Evolutionary conservation across 2,113 vertebrate species (phyloP).

Genomic region (Heterotilapia buettikoferi): DNA sequence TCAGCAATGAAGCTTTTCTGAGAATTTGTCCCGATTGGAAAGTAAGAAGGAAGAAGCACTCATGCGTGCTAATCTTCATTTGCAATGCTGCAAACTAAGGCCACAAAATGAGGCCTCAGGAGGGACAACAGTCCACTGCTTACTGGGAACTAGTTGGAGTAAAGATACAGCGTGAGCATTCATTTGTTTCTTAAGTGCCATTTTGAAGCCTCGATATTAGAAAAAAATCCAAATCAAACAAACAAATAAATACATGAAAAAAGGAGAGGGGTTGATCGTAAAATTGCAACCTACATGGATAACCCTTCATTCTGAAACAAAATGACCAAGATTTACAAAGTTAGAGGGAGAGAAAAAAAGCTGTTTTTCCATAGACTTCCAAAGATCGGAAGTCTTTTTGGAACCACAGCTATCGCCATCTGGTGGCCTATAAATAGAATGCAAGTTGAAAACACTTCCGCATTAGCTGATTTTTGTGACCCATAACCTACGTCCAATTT

Average conservation of each 20-base stretch:
- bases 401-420: background rate
- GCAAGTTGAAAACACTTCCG: background rate
- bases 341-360: fast-evolving
- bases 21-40: conserved; percentile 25
- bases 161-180: background rate
- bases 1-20: conserved; percentile 7
- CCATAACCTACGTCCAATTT: fast-evolving
- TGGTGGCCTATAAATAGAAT: background rate
- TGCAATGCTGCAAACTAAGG: conserved; percentile 48
- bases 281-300: background rate
- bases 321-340: background rate
- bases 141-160: conserved; percentile 13
- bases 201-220: background rate
- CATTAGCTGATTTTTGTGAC: background rate
- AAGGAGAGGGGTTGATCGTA: background rate
- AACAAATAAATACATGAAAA: background rate
- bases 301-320: background rate
- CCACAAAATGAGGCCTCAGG: conserved; percentile 35
- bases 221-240: background rate
- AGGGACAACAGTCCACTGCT: conserved; percentile 16
- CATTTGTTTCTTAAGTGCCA: background rate
- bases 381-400: background rate
- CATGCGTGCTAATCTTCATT: conserved; percentile 61
- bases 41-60: background rate
- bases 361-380: background rate